Percentiles rank a stretch among this genome's conserved stretches.
These are phyloP conservation scores for Helicolenus hilgendorfi DNA, from an alignment of 2,797 vertebrate genomes.

Conservation along the genomic window DNA sequence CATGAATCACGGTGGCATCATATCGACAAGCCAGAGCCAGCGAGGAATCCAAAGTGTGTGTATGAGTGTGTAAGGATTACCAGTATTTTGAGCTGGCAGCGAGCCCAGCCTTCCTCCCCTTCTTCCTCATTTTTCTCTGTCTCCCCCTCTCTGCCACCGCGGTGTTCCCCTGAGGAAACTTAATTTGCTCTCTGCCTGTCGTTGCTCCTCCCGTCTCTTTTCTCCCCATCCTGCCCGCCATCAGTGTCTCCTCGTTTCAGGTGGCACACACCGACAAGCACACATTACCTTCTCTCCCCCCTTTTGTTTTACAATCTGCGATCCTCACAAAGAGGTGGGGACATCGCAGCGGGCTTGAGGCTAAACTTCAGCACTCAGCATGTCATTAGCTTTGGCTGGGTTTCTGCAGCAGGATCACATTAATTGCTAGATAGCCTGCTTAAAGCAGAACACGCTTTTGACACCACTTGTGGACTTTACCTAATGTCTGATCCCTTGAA, in stretches of 20 bases:
- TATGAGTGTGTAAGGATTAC: slow-evolving; percentile 68
- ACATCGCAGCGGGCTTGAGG: not conserved
- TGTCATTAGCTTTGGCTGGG: slow-evolving; percentile 9
- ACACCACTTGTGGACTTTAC: not conserved
- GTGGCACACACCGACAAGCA: slow-evolving; percentile 19
- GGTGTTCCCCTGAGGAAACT: slow-evolving; percentile 68
- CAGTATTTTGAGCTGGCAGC: slow-evolving; percentile 82
- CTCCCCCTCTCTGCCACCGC: slow-evolving; percentile 57
- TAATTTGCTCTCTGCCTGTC: slow-evolving; percentile 64
- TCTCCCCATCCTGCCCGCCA: slow-evolving; percentile 23
- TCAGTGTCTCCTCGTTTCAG: slow-evolving; percentile 34
- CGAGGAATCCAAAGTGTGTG: slow-evolving; percentile 77
- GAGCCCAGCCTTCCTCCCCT: slow-evolving; percentile 64
- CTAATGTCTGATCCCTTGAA: not conserved
- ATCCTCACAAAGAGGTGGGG: slow-evolving; percentile 5
- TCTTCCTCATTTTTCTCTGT: slow-evolving; percentile 71
- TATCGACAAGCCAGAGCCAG: slow-evolving; percentile 87
- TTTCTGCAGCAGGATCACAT: slow-evolving; percentile 21
- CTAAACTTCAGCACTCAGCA: not conserved
- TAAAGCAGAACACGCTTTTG: not conserved
- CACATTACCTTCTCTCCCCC: slow-evolving; percentile 27
- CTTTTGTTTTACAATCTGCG: slow-evolving; percentile 42
- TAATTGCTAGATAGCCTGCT: not conserved
- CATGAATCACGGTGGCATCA: slow-evolving; percentile 90
- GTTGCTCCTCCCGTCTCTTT: not conserved